Base-by-base conservation (phyloP, 2,888 invertebrate genomes). In the Drosophila anceps region DNA sequence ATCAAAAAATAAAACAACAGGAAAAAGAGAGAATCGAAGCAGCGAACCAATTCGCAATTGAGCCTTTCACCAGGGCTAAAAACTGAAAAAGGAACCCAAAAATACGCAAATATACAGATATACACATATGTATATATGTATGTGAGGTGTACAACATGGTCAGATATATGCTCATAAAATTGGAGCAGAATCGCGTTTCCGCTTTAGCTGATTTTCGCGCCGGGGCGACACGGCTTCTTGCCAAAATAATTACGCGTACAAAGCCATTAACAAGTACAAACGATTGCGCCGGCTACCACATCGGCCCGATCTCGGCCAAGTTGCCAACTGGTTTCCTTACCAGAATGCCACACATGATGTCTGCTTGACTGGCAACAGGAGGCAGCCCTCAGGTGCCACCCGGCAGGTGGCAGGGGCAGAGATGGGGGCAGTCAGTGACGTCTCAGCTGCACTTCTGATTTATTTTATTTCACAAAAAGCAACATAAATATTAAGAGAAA, bases 241-340 rank as follows among this genome's bases (percentile, higher is more conserved):
- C 81, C 84, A 88, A 86, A 85, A 86, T 86, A 86, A 86, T 86
- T 86, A 86, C 86, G 86, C 88, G 86, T 88, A 86, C 86, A 86
- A 86, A 86, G 71, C 84, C 88, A 86, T 86, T 86, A 86, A 86
- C 86, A 88, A 86, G 86, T 88, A 86, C 86, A 86, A 86, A 86
- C 86, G 88, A 88, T 87, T 84, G 81, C 74, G 84, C 84, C 84
- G 83, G 71, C 76, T 73, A 35, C 63, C 78, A 62, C 31, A 59
- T 64, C 20, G 50, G 48, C 29, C 39, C 20, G 60, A 62, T 54
- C 75, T 76, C 62, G 62, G 79, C 62, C 70, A 55, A 37, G 62
- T 53, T 54, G 64, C 66, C 48, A 53, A 66, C 66, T 44, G 59
- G 67, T 82, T 75, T 58, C 53, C 65, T 43, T 0, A 3, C 73